phyloP scores from a whole-genome alignment of 2,113 vertebrate species.

The Vulpes lagopus region DNA sequence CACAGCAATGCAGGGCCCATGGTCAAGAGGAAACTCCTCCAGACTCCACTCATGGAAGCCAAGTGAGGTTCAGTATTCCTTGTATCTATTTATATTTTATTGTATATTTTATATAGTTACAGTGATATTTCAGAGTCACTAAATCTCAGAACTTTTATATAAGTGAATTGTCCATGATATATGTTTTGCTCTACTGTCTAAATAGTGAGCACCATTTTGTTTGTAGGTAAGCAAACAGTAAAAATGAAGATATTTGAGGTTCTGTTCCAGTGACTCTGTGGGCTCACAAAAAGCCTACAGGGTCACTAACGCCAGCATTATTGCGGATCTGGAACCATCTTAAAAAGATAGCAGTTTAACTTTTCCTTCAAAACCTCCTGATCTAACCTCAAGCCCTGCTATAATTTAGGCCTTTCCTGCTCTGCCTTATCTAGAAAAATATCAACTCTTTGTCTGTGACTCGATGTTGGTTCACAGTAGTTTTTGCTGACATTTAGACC shows the following conservation, averaged over 20 bases:
- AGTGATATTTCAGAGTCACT: background rate
- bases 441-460: background rate
- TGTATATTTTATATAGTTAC: background rate
- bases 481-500: background rate
- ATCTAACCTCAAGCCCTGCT: background rate
- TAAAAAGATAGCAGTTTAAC: background rate
- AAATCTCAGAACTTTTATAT: background rate
- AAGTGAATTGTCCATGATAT: background rate
- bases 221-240: background rate
- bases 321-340: background rate
- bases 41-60: background rate
- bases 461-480: background rate
- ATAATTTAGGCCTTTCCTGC: background rate
- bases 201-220: background rate
- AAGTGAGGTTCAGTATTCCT: background rate
- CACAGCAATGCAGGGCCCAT: background rate
- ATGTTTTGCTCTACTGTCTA: background rate
- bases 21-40: background rate
- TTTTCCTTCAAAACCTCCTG: background rate
- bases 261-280: background rate
- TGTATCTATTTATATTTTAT: background rate
- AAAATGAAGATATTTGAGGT: background rate
- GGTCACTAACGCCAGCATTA: background rate
- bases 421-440: background rate
- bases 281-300: background rate